Conservation (phyloP, 2,113 vertebrate species). For the Patagioenas fasciata region DNA sequence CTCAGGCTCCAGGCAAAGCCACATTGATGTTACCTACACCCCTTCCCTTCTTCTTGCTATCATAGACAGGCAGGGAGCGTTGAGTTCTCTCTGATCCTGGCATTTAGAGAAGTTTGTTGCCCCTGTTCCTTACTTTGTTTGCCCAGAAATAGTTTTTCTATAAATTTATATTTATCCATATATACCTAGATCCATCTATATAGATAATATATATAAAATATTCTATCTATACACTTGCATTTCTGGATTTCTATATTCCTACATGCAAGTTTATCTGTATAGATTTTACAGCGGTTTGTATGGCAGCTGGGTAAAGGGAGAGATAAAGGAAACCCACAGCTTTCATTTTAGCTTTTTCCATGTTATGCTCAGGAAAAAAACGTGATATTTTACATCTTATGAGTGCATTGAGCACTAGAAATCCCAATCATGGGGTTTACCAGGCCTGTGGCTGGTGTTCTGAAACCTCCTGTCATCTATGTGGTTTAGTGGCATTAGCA, state of each 20-base stretch:
- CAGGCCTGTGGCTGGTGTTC: neutral
- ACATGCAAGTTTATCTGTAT: neutral
- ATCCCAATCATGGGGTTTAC: neutral
- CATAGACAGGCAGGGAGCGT: neutral
- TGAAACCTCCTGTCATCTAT: neutral
- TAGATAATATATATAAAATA: neutral
- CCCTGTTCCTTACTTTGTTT: neutral
- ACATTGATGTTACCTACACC: neutral
- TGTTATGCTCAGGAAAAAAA: neutral
- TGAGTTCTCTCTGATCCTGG: neutral
- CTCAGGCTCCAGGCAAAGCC: neutral
- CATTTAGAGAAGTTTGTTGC: neutral
- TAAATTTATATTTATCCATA: neutral
- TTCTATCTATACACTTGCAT: neutral
- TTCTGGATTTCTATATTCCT: neutral
- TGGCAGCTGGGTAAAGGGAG: neutral
- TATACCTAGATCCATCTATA: neutral
- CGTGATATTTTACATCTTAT: neutral
- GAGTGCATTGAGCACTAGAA: neutral
- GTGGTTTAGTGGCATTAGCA: neutral
- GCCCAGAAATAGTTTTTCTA: neutral
- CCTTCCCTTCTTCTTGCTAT: neutral
- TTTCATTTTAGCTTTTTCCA: neutral
- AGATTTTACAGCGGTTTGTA: neutral
- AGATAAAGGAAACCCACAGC: neutral